Conservation (phyloP, 1,140 invertebrate genomes). For the Drosophila novamexicana region DNA sequence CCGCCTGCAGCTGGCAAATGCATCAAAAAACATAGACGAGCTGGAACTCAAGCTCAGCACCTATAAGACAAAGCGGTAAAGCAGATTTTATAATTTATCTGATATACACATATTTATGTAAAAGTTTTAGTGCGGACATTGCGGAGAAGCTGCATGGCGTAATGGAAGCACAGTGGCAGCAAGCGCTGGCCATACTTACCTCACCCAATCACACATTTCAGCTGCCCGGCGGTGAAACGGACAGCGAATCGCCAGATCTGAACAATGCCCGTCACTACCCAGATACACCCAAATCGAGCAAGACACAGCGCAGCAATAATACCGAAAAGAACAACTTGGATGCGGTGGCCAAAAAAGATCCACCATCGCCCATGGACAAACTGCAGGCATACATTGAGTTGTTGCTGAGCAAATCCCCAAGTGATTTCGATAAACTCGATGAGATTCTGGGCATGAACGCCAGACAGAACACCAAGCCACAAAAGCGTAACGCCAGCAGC, state of each 20-base stretch:
- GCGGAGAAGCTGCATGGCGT: conserved; percentile 90
- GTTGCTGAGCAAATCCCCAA: conserved; percentile 78
- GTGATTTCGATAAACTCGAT: conserved; percentile 79
- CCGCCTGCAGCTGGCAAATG: conserved; percentile 88
- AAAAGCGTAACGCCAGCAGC: conserved; percentile 43
- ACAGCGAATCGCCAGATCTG: conserved; percentile 56
- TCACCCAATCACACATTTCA: conserved; percentile 71
- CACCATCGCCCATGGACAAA: conserved; percentile 74
- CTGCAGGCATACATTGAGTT: conserved; percentile 82
- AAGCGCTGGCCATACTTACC: conserved; percentile 90
- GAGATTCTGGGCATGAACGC: conserved; percentile 64
- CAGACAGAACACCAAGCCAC: conserved; percentile 41
- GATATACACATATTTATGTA: neutral
- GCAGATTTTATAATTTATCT: neutral
- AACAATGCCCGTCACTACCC: conserved; percentile 65
- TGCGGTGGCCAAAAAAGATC: conserved; percentile 57
- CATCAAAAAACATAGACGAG: conserved; percentile 87
- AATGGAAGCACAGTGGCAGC: conserved; percentile 92
- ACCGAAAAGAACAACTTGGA: conserved; percentile 75
- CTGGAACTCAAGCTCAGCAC: conserved; percentile 87
- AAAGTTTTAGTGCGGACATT: conserved; percentile 85
- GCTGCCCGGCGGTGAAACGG: conserved; percentile 47
- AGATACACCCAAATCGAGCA: conserved; percentile 74
- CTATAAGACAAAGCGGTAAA: conserved; percentile 85
- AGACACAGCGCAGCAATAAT: conserved; percentile 63